Evolutionary conservation across 2,797 vertebrate genomes (phyloP), one percentile per base, ranked within the genome.

Genomic region (Catharus ustulatus): DNA sequence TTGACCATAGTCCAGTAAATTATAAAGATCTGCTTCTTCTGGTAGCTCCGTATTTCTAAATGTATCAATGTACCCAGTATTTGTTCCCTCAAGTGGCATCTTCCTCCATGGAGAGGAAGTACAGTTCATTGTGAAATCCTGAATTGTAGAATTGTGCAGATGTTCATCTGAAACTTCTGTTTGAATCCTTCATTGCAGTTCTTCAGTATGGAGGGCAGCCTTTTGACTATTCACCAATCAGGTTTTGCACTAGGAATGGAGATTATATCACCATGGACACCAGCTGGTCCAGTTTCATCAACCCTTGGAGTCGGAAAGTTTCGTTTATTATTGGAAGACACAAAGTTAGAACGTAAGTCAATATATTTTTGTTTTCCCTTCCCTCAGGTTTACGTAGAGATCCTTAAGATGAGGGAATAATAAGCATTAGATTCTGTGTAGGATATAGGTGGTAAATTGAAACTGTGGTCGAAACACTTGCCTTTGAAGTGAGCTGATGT

Each of bases 201-300:
- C 92, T 99, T 84, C 99, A 99, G 91, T 98, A 97, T 0, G 98
- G 98, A 11, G 99, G 99, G 24, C 99, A 99, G 97, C 99, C 99
- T 8, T 99, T 99, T 74, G 99, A 99, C 97, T 99, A 99, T 73
- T 99, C 99, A 1, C 99, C 99, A 6, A 98, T 99, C 68, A 98
- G 99, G 8, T 99, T 99, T 97, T 98, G 99, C 27, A 97, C 98
- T 29, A 98, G 98, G 48, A 99, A 99, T 10, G 99, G 99, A 66
- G 99, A 99, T 85, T 99, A 99, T 67, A 94, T 99, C 96, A 99
- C 98, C 8, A 97, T 99, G 45, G 99, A 99, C 96, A 99, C 98
- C 77, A 99, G 99, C 97, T 99, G 99, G 99, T 99, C 99, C 94
- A 99, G 99, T 97, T 99, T 99, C 62, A 97, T 99, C 96, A 99